phyloP scores from a whole-genome alignment of 2,888 invertebrate genomes.

The Adelphocoris suturalis region DNA sequence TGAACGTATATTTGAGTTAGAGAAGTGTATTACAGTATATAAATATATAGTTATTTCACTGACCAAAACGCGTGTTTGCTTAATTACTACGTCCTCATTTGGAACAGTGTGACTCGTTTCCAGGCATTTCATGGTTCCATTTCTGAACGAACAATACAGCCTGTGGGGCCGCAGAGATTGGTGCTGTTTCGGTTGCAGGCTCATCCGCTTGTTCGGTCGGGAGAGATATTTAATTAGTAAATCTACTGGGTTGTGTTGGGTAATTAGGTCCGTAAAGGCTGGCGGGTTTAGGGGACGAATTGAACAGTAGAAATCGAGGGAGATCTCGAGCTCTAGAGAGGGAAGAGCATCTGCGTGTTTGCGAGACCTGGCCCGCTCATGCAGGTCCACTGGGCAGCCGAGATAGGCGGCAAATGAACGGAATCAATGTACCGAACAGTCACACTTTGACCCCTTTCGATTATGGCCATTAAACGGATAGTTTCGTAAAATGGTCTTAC shows the following conservation, averaged over 20 bases:
- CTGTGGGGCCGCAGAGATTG: background rate
- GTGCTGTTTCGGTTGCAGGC: background rate
- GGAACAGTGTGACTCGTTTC: too few species aligned
- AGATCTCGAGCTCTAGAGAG: background rate
- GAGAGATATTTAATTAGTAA: conserved; percentile 16
- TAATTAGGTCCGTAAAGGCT: background rate
- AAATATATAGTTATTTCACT: too few species aligned
- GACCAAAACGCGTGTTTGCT: too few species aligned
- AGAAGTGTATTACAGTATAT: too few species aligned
- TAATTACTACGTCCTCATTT: too few species aligned
- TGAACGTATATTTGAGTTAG: too few species aligned
- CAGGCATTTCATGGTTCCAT: too few species aligned
- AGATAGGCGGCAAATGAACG: background rate
- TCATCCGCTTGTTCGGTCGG: background rate
- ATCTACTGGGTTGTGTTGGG: conserved; percentile 1
- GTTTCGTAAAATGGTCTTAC: too few species aligned
- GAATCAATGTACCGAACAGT: background rate
- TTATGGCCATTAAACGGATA: too few species aligned
- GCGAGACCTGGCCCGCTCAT: background rate
- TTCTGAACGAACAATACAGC: background rate
- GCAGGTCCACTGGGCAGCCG: background rate
- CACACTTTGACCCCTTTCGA: background rate
- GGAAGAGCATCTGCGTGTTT: background rate
- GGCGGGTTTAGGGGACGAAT: background rate
- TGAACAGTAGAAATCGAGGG: background rate